Percentiles rank a stretch among this genome's conserved stretches.
Conservation (phyloP, 2,797 vertebrate genomes). For the Borostomias antarcticus region DNA sequence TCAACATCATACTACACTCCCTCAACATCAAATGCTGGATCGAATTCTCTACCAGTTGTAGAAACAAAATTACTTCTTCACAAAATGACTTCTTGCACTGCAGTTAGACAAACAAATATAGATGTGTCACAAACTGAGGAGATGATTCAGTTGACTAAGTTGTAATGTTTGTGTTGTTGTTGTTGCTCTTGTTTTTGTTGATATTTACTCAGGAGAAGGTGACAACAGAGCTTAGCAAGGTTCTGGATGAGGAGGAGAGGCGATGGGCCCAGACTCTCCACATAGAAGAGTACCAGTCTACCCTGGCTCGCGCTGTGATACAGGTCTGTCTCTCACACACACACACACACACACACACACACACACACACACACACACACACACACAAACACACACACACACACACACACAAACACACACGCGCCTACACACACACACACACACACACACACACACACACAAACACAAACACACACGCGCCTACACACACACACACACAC, state of each 20-base stretch:
- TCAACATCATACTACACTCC: no score
- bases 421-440: background rate
- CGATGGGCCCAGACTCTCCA: constrained; percentile 78
- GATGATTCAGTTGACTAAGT: background rate
- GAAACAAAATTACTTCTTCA: no score
- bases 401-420: constrained; percentile 8
- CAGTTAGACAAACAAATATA: no score
- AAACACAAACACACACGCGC: background rate
- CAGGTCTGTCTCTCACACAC: constrained; percentile 60
- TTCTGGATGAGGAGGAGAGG: constrained; percentile 81
- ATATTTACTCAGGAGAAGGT: constrained; percentile 72
- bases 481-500: constrained; percentile 5
- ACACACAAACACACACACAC: constrained; percentile 13
- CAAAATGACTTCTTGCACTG: no score
- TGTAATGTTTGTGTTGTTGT: background rate
- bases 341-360: background rate
- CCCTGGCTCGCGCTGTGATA: constrained; percentile 75
- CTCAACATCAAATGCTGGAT: no score
- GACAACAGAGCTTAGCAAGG: constrained; percentile 74
- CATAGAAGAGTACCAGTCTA: constrained; percentile 79
- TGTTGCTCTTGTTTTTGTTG: constrained; percentile 4
- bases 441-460: no score
- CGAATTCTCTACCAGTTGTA: no score
- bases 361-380: background rate
- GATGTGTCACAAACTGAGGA: no score